These are phyloP conservation scores for Capromys pilorides DNA, from an alignment of 2,797 vertebrate genomes.

Conservation along the genomic window DNA sequence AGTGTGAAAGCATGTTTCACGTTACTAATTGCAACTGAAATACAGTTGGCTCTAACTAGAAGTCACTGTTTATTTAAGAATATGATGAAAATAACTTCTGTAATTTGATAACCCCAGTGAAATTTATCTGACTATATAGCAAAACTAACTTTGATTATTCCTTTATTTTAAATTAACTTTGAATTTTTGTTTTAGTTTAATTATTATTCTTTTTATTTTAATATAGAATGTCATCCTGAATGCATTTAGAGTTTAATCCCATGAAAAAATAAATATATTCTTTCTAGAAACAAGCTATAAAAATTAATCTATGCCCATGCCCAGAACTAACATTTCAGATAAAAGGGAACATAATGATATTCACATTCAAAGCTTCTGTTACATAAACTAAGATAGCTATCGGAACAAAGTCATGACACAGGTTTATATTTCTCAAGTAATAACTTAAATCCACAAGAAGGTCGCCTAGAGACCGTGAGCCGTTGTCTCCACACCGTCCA, in stretches of 20 bases:
- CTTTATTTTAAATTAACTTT: constrained; percentile 33
- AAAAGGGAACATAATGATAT: not conserved
- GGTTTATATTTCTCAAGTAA: not conserved
- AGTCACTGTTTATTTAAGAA: constrained; percentile 13
- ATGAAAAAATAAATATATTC: constrained; percentile 18
- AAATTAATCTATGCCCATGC: not conserved
- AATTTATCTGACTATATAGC: not conserved
- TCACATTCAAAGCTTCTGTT: not conserved
- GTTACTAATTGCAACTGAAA: not conserved
- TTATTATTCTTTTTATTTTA: not conserved
- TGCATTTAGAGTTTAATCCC: not conserved
- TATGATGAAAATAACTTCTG: not conserved
- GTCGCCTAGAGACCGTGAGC: not conserved
- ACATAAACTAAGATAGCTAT: not conserved
- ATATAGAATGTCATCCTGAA: not conserved
- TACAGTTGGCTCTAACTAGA: not conserved
- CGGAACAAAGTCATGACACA: not conserved
- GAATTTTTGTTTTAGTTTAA: not conserved
- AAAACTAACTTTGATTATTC: constrained; percentile 1
- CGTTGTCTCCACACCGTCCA: not conserved
- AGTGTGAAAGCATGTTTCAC: too few relatives aligned
- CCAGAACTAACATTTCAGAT: not conserved
- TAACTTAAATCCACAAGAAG: not conserved
- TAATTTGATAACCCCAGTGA: constrained; percentile 4
- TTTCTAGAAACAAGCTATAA: constrained; percentile 22